phyloP scores from a whole-genome alignment of 2,797 vertebrate genomes.

The Vultur gryphus region DNA sequence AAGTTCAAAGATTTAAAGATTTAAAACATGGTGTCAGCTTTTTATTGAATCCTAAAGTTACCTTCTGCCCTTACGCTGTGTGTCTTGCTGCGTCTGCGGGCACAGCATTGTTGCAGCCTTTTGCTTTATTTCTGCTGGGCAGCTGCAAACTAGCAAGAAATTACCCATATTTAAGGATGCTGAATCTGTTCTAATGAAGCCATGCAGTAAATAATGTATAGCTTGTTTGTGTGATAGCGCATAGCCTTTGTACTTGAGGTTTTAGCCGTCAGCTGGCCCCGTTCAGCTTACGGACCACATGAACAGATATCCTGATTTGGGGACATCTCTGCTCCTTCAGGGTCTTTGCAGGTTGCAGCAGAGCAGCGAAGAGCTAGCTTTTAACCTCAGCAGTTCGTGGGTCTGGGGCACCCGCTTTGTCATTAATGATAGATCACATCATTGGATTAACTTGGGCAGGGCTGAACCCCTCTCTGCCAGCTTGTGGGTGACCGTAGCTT shows the following conservation, averaged over 20 bases:
- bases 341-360: background rate
- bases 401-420: background rate
- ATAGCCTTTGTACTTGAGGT: too few relatives aligned
- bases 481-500: background rate
- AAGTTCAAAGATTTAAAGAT: background rate
- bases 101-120: background rate
- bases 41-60: background rate
- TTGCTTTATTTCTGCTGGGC: background rate
- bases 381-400: background rate
- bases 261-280: background rate
- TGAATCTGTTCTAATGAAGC: background rate
- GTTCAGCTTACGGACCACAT: background rate
- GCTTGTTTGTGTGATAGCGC: background rate
- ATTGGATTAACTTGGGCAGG: fast-evolving
- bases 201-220: background rate
- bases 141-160: background rate
- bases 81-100: background rate
- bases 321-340: background rate
- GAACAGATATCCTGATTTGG: background rate
- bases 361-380: background rate
- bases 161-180: background rate
- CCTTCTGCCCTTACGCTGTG: background rate
- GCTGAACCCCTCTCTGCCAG: background rate
- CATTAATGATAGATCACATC: fast-evolving
- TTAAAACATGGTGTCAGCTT: background rate